Base-by-base conservation (phyloP, 2,888 invertebrate species). In the Ophraella communa region DNA sequence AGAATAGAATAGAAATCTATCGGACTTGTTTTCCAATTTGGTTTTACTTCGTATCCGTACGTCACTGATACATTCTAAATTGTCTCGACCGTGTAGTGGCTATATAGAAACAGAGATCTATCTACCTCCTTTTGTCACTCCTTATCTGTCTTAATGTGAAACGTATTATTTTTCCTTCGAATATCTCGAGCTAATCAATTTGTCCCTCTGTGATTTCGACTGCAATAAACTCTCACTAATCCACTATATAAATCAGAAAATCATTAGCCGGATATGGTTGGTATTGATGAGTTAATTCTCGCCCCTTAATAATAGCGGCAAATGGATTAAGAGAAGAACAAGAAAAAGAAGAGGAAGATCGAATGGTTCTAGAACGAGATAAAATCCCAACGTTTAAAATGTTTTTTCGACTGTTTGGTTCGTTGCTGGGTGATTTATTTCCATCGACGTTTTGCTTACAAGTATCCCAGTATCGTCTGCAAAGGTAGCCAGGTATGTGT, bases 31-130 rank as follows among this genome's bases (percentile, higher is more conserved):
- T 24, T 24, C 24, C 24, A 24, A 33, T 27, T 27, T 10, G 27
- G 10, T 42, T 11, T n/a, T n/a, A n/a, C 17, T 17, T 42, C 17
- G 11, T 3, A 17, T 42, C 8, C 18, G 10, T 44, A 44, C 44
- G 17, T 18, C 44, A 44, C 44, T 44, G 44, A 1, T 4, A 33
- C 10, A 5, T 21, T 24, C 11, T n/a, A 24, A 23, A 24, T 49
- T 49, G 42, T 42, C 17, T 18, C 14, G 14, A n/a, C 17, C 5
- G 8, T 21, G 49, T n/a, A 49, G 24, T 49, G 49, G 49, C 49
- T 14, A 65, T 65, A 53, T 65, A 69, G 65, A 66, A 30, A 42
- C 49, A 39, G 24, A 64, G 42, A 65, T 52, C 45, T 57, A 47
- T 56, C 58, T 64, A 47, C 59, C 24, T 53, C 58, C 60, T 42